Evolutionary conservation across 2,113 vertebrate genomes (phyloP).

Genomic region (Antidorcas marsupialis): DNA sequence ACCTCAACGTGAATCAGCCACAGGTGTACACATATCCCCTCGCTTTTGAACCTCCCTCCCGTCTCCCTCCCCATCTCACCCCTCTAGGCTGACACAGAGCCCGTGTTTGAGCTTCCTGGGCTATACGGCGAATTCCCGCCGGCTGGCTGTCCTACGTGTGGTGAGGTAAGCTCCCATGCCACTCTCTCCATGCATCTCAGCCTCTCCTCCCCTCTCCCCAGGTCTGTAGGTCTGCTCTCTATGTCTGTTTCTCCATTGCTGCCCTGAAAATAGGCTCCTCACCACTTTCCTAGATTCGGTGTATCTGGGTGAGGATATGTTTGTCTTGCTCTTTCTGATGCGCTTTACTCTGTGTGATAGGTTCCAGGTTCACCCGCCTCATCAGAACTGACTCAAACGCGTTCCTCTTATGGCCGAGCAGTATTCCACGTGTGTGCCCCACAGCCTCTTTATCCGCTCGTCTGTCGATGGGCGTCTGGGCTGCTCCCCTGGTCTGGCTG

Average conservation of each 20-base stretch:
- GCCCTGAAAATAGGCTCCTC: not conserved
- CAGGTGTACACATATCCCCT: rapidly evolving
- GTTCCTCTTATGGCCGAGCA: not conserved
- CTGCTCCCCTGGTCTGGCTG: rapidly evolving
- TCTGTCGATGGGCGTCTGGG: rapidly evolving
- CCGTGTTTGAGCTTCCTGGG: not conserved
- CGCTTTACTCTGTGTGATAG: rapidly evolving
- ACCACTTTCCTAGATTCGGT: rapidly evolving
- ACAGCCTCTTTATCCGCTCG: rapidly evolving
- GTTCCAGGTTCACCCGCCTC: not conserved
- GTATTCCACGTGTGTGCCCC: rapidly evolving
- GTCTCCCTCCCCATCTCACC: not conserved
- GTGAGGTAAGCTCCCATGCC: not conserved
- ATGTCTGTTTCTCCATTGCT: not conserved
- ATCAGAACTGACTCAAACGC: rapidly evolving
- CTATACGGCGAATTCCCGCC: rapidly evolving
- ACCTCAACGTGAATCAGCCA: not conserved
- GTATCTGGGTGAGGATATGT: rapidly evolving
- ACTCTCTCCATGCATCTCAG: rapidly evolving
- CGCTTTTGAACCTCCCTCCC: not conserved
- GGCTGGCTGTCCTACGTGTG: rapidly evolving
- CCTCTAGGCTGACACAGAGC: not conserved
- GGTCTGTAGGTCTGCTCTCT: rapidly evolving
- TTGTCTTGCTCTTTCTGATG: rapidly evolving
- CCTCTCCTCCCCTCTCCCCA: not conserved